phyloP scores from a whole-genome alignment of 2,888 invertebrate genomes.

The Troides oblongomaculatus region DNA sequence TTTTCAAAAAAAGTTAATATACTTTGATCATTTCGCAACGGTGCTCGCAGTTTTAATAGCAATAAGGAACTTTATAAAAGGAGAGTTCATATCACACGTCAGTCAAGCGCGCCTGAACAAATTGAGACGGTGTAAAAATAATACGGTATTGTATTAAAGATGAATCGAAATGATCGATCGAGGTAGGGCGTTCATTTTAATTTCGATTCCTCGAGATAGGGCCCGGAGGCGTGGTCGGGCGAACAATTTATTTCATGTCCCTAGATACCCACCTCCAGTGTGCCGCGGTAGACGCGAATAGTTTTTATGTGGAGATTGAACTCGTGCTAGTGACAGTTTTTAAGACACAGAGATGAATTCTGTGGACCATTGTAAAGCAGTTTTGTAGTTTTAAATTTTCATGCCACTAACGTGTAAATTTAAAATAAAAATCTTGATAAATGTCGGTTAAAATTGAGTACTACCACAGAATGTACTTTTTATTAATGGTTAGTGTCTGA shows the following conservation, averaged over 20 bases:
- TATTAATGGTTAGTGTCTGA: too few species aligned
- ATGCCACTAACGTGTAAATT: not conserved
- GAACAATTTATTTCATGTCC: slow-evolving; percentile 77
- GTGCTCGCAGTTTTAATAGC: slow-evolving; percentile 41
- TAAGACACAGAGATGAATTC: slow-evolving; percentile 32
- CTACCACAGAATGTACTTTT: too few species aligned
- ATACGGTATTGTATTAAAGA: slow-evolving; percentile 72
- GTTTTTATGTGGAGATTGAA: slow-evolving; percentile 26
- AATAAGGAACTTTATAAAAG: slow-evolving; percentile 53
- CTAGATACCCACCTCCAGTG: slow-evolving; percentile 53
- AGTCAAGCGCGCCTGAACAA: slow-evolving; percentile 59
- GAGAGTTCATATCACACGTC: slow-evolving; percentile 59
- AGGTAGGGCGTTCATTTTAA: slow-evolving; percentile 75
- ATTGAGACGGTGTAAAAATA: slow-evolving; percentile 75
- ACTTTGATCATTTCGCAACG: slow-evolving; percentile 31
- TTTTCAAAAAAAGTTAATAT: slow-evolving; percentile 24
- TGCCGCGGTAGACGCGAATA: slow-evolving; percentile 13
- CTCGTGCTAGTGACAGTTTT: slow-evolving; percentile 29
- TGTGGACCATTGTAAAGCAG: slow-evolving; percentile 5
- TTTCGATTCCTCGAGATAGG: slow-evolving; percentile 73
- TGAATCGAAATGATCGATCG: slow-evolving; percentile 77
- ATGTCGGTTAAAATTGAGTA: too few species aligned
- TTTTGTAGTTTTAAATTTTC: not conserved
- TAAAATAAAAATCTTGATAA: too few species aligned
- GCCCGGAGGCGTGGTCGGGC: slow-evolving; percentile 69